phyloP scores from a whole-genome alignment of 2,113 vertebrate species.

The Platycercus adscitus region DNA sequence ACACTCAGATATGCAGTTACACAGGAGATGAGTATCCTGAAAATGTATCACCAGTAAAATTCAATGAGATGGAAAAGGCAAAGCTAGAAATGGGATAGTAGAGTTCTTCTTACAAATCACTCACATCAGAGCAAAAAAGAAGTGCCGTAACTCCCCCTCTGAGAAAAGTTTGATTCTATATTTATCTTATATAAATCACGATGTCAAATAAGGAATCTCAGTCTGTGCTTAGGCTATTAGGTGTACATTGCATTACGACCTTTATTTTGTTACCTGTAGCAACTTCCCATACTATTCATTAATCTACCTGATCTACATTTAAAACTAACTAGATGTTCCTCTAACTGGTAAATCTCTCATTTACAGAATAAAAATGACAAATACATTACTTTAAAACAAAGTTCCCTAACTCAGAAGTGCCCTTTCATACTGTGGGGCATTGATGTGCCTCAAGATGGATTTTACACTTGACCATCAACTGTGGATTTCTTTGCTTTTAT shows the following conservation, averaged over 20 bases:
- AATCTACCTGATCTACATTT: not conserved
- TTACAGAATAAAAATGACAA: slow-evolving; percentile 12
- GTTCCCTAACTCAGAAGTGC: not conserved
- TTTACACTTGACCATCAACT: slow-evolving; percentile 14
- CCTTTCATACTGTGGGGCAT: not conserved
- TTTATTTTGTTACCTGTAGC: not conserved
- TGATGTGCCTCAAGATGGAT: not conserved
- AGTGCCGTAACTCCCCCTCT: not conserved
- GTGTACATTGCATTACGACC: not conserved
- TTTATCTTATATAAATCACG: not conserved
- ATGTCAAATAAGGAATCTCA: not conserved
- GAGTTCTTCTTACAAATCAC: not conserved
- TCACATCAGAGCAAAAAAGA: not conserved
- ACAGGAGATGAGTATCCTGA: slow-evolving; percentile 43
- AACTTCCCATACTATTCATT: not conserved
- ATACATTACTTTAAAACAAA: not conserved
- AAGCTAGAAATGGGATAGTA: slow-evolving; percentile 7
- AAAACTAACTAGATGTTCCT: not conserved
- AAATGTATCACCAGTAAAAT: slow-evolving; percentile 47
- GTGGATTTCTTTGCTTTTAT: slow-evolving; percentile 48
- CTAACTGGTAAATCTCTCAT: not conserved
- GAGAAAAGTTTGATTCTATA: not conserved
- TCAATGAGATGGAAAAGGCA: slow-evolving; percentile 47
- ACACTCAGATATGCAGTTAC: slow-evolving; percentile 44
- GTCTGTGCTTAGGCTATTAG: not conserved